A percentile compares a stretch with the other conserved stretches of the same genome.
phyloP scores from a whole-genome alignment of 2,113 vertebrate species.

The Seriola aureovittata region DNA sequence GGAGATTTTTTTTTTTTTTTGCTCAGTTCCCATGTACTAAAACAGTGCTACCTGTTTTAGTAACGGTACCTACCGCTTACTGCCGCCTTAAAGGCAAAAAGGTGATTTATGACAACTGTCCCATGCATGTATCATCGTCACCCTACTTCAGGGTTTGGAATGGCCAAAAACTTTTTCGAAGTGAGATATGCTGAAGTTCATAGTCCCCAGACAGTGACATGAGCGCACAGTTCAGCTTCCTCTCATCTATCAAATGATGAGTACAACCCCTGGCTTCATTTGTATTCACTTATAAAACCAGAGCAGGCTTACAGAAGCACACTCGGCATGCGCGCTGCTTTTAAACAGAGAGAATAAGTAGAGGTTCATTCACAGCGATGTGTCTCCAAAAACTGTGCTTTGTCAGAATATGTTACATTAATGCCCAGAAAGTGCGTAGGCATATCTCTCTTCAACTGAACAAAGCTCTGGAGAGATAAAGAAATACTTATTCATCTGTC shows the following conservation, averaged over 20 bases:
- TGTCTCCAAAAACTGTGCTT: slow-evolving; percentile 41
- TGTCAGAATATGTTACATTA: slow-evolving; percentile 56
- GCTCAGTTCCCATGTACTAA: no score
- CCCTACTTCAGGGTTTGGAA: slow-evolving; percentile 61
- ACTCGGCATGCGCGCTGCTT: slow-evolving; percentile 36
- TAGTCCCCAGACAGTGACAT: slow-evolving; percentile 73
- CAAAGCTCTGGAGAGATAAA: slow-evolving; percentile 30
- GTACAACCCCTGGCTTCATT: slow-evolving; percentile 67
- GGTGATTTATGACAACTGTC: slow-evolving; percentile 74
- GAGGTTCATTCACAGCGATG: slow-evolving; percentile 47
- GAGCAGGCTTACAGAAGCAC: slow-evolving; percentile 55
- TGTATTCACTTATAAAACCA: slow-evolving; percentile 71
- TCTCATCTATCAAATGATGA: slow-evolving; percentile 78
- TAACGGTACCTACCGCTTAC: slow-evolving; percentile 26
- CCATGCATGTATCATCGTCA: slow-evolving; percentile 70
- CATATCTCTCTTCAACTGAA: slow-evolving; percentile 32
- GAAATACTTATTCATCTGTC: slow-evolving; percentile 25
- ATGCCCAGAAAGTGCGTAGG: slow-evolving; percentile 34
- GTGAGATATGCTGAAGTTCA: slow-evolving; percentile 67
- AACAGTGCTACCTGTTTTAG: no score
- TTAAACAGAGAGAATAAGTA: slow-evolving; percentile 37
- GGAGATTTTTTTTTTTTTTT: background rate
- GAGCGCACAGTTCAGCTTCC: slow-evolving; percentile 69
- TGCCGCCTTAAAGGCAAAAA: slow-evolving; percentile 41
- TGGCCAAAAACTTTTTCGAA: slow-evolving; percentile 65